Conservation (phyloP, 1,140 invertebrate species). For the Leptinotarsa defecta region DNA sequence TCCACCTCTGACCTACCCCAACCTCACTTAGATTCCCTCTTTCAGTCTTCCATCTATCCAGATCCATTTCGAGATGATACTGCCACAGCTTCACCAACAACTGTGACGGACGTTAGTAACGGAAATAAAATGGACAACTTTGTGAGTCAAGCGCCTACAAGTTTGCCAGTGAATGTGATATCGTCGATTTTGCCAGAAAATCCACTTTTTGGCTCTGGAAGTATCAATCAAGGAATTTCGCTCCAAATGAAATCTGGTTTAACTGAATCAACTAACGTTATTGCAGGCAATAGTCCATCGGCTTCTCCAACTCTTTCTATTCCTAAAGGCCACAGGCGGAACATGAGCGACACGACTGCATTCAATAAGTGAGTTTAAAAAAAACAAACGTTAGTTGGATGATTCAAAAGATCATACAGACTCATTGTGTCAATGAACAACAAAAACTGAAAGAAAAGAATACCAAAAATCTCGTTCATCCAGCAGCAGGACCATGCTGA, state of each 20-base stretch:
- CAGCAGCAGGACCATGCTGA: no score
- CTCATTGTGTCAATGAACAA: no score
- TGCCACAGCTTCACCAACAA: slow-evolving; percentile 36
- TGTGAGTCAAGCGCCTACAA: slow-evolving; percentile 18
- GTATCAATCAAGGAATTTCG: slow-evolving; percentile 23
- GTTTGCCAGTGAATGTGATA: slow-evolving; percentile 34
- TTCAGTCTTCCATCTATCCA: slow-evolving; percentile 62
- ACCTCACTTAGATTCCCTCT: slow-evolving; percentile 49
- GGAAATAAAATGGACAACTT: slow-evolving; percentile 37
- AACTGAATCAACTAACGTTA: slow-evolving; percentile 53
- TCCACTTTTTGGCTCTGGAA: slow-evolving; percentile 43
- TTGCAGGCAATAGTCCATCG: slow-evolving; percentile 56
- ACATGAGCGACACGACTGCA: slow-evolving; percentile 85
- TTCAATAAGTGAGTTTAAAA: slow-evolving; percentile 73
- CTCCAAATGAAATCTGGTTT: slow-evolving; percentile 37
- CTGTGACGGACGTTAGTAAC: slow-evolving; percentile 33
- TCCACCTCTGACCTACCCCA: slow-evolving; percentile 36
- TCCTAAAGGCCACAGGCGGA: slow-evolving; percentile 70
- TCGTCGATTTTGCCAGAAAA: slow-evolving; percentile 44
- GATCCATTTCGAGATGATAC: slow-evolving; percentile 65
- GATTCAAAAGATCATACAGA: no score
- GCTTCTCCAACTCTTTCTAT: slow-evolving; percentile 60
- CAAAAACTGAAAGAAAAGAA: no score
- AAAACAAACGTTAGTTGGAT: no score
- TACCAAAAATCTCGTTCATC: no score